Percentiles rank a stretch among this genome's conserved stretches.
phyloP scores from a whole-genome alignment of 1,140 invertebrate genomes.

The Caligus rogercresseyi region DNA sequence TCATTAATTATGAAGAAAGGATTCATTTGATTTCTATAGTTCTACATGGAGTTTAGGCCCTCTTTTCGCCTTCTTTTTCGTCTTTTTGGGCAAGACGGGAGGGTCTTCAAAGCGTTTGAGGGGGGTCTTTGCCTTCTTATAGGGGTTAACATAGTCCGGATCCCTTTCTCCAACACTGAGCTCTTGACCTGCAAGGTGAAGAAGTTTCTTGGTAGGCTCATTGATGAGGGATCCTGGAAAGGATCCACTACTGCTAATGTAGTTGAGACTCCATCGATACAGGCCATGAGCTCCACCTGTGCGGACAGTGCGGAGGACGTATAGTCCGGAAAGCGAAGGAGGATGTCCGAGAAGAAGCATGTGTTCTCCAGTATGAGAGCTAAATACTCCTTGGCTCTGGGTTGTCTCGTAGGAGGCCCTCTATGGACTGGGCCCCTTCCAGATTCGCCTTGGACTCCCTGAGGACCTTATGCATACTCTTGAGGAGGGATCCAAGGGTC shows the following conservation, averaged over 20 bases:
- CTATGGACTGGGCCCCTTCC: neutral
- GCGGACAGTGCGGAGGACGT: neutral
- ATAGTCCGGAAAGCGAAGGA: constrained; percentile 11
- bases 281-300: neutral
- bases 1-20: too few relatives aligned
- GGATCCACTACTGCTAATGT: neutral
- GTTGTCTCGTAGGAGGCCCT: neutral
- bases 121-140: neutral
- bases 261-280: constrained; percentile 9
- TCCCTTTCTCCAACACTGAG: neutral
- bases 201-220: constrained; percentile 2
- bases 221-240: neutral
- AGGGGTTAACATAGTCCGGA: constrained; percentile 8
- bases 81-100: neutral
- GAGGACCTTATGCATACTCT: neutral
- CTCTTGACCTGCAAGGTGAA: constrained; percentile 11
- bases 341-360: constrained; percentile 3
- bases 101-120: constrained; percentile 8
- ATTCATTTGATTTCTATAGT: too few relatives aligned
- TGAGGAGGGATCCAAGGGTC: neutral
- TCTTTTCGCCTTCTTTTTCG: constrained; percentile 1
- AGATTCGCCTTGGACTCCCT: neutral
- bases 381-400: neutral
- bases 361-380: constrained; percentile 15
- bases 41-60: neutral